These are phyloP conservation scores for Aphelenchoides fujianensis DNA, from an alignment of 1,140 invertebrate species.

Conservation along the genomic window DNA sequence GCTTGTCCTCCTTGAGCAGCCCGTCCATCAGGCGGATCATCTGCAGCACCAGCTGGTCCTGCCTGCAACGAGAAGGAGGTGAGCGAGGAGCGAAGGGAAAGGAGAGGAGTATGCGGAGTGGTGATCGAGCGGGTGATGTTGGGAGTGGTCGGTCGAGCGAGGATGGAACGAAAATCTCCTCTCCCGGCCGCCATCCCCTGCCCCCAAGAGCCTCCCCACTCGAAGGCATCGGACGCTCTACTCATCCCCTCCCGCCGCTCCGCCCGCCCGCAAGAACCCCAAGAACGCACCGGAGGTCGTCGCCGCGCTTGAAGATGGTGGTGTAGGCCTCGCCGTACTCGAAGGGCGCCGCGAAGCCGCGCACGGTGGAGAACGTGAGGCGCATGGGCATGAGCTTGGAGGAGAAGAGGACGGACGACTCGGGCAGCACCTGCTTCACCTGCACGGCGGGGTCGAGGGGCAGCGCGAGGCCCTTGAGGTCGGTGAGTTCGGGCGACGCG, in stretches of 20 bases:
- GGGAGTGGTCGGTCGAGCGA: too few relatives aligned
- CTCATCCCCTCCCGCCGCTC: too few relatives aligned
- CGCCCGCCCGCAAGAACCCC: too few relatives aligned
- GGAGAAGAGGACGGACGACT: constrained; percentile 84
- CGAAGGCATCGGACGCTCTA: too few relatives aligned
- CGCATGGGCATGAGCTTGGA: constrained; percentile 95
- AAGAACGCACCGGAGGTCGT: constrained; percentile 75
- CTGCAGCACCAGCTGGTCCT: constrained; percentile 91
- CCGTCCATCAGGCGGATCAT: constrained; percentile 97
- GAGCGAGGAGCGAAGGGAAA: too few relatives aligned
- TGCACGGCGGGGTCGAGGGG: constrained; percentile 81
- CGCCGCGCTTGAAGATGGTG: constrained; percentile 96
- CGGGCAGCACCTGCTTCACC: constrained; percentile 83
- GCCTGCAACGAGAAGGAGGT: constrained; percentile 64
- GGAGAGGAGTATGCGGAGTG: too few relatives aligned
- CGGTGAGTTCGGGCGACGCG: constrained; percentile 79
- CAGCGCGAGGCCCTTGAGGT: constrained; percentile 86
- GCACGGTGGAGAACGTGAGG: constrained; percentile 79
- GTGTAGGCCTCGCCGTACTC: constrained; percentile 64
- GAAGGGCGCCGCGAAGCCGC: constrained; percentile 34
- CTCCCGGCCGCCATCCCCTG: too few relatives aligned
- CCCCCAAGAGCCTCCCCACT: too few relatives aligned
- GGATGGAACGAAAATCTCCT: too few relatives aligned
- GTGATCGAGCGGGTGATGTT: too few relatives aligned
- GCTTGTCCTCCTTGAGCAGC: constrained; percentile 81